Conservation (phyloP, 1,140 invertebrate species). For the Spodoptera frugiperda region DNA sequence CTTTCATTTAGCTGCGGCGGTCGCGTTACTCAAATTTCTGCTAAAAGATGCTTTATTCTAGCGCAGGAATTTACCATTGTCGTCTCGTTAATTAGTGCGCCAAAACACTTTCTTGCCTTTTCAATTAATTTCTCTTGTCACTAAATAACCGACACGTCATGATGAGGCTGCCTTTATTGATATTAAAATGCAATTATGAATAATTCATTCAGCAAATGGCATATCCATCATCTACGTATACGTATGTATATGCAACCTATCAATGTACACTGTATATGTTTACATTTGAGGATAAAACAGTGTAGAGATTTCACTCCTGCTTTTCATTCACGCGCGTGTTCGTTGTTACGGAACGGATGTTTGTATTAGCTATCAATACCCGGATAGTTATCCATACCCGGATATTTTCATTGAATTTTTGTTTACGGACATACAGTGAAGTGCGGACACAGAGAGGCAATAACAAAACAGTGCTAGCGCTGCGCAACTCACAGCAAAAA, state of each 20-base stretch:
- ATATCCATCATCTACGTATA: not conserved
- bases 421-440: slow-evolving; percentile 38
- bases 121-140: not conserved
- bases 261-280: too few species aligned
- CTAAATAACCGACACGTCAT: slow-evolving; percentile 5
- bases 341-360: slow-evolving; percentile 40
- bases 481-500: slow-evolving; percentile 49
- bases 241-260: not conserved
- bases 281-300: too few species aligned
- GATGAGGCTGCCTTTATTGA: slow-evolving; percentile 11
- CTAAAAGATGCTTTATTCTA: slow-evolving; percentile 44
- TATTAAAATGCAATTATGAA: slow-evolving; percentile 32
- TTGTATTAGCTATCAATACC: slow-evolving; percentile 35
- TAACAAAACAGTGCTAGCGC: slow-evolving; percentile 49
- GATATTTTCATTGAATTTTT: slow-evolving; percentile 41
- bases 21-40: slow-evolving; percentile 32
- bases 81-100: slow-evolving; percentile 41
- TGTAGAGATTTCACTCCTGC: slow-evolving; percentile 13
- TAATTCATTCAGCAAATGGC: not conserved
- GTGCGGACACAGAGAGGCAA: slow-evolving; percentile 49
- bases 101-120: not conserved
- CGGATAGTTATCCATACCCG: slow-evolving; percentile 26
- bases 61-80: slow-evolving; percentile 27
- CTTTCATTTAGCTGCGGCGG: slow-evolving; percentile 65
- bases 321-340: slow-evolving; percentile 15